Conservation (phyloP, 2,888 invertebrate genomes). For the Patella caerulea region DNA sequence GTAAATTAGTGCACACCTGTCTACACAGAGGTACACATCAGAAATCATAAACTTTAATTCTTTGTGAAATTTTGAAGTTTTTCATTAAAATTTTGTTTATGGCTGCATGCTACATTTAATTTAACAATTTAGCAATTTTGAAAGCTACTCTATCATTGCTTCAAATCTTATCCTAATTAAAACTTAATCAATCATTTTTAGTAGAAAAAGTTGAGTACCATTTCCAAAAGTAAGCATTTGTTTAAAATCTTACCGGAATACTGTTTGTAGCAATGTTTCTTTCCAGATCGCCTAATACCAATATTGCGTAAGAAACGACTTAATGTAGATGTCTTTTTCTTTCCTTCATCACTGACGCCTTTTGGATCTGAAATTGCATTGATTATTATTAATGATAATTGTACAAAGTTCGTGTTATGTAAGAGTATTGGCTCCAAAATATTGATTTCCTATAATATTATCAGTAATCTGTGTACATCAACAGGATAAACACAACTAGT, state of each 20-base stretch:
- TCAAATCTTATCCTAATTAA: no score
- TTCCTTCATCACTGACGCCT: slow-evolving; percentile 41
- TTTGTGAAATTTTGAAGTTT: neutral
- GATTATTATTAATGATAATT: no score
- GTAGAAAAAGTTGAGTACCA: no score
- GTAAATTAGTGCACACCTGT: neutral
- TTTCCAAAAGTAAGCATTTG: no score
- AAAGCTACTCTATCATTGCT: no score
- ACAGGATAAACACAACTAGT: no score
- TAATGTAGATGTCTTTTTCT: slow-evolving; percentile 58
- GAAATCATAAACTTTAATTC: neutral
- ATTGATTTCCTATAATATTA: no score
- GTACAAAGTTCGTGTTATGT: no score
- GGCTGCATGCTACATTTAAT: neutral
- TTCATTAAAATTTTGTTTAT: neutral
- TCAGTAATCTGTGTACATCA: no score
- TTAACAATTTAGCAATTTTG: neutral
- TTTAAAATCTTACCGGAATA: slow-evolving; percentile 54
- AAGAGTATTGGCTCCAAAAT: no score
- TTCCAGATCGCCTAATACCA: slow-evolving; percentile 58
- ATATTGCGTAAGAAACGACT: slow-evolving; percentile 63
- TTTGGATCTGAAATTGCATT: slow-evolving; percentile 19
- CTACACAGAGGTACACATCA: no score
- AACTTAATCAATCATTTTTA: no score
- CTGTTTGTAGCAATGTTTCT: slow-evolving; percentile 62